Percentiles rank a stretch among this genome's conserved stretches.
Evolutionary conservation across 2,888 invertebrate species (phyloP).

Genomic region (Ceriagrion tenellum): DNA sequence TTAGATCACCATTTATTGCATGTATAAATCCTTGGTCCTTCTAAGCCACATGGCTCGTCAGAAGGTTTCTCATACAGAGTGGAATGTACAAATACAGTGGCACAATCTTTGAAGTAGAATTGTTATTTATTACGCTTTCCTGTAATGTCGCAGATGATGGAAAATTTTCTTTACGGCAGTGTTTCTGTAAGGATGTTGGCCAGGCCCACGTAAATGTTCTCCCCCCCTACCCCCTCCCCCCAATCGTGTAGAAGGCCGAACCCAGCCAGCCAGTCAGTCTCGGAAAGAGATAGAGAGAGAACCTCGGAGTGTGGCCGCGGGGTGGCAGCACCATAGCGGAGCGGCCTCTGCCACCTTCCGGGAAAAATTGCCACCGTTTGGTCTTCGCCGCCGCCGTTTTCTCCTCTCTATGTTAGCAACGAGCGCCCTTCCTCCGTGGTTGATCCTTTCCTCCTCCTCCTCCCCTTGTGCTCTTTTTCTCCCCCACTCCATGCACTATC

Average conservation of each 20-base stretch:
- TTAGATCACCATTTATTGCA: too few relatives aligned
- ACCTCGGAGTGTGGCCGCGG: not conserved
- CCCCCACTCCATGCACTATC: not conserved
- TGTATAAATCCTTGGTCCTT: too few relatives aligned
- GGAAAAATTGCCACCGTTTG: slow-evolving; percentile 68
- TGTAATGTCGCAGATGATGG: too few relatives aligned
- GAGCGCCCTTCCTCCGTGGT: slow-evolving; percentile 17
- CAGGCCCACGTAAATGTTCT: too few relatives aligned
- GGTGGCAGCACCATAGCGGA: slow-evolving; percentile 49
- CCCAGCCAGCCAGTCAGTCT: not conserved
- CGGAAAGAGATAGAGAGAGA: not conserved
- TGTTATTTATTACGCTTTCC: not conserved
- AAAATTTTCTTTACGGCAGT: too few relatives aligned
- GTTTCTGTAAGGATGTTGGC: too few relatives aligned
- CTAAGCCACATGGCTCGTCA: too few relatives aligned
- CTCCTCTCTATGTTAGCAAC: not conserved
- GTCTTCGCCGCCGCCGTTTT: not conserved
- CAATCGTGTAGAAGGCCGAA: too few relatives aligned
- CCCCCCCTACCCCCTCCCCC: too few relatives aligned
- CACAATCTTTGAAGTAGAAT: not conserved
- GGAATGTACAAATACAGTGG: too few relatives aligned
- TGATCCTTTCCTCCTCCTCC: not conserved
- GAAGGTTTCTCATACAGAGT: too few relatives aligned
- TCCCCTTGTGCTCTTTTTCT: not conserved
- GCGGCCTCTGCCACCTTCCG: slow-evolving; percentile 65